Percentiles rank a stretch among this genome's conserved stretches.
phyloP scores from a whole-genome alignment of 1,140 invertebrate genomes.

The Sinella curviseta region DNA sequence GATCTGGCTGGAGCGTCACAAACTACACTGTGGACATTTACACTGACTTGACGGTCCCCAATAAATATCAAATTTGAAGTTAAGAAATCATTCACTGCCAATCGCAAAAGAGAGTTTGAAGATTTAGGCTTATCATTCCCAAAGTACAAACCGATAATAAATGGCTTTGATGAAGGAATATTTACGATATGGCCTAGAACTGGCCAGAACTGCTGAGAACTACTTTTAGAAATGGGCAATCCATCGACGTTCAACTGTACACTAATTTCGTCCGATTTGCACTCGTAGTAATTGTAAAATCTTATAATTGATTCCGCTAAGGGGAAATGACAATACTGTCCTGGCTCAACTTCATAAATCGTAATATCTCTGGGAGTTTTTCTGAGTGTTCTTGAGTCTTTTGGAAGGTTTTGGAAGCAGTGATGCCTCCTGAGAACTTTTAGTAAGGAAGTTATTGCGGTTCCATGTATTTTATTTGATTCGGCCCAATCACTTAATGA shows the following conservation, averaged over 20 bases:
- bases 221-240: constrained; percentile 16
- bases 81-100: neutral
- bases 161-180: neutral
- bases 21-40: neutral
- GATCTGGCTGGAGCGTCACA: constrained; percentile 20
- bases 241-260: constrained; percentile 18
- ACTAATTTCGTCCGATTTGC: neutral
- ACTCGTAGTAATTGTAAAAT: no score
- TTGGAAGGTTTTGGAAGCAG: neutral
- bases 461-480: neutral
- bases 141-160: neutral
- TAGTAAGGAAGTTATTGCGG: neutral
- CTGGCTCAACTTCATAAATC: neutral
- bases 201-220: constrained; percentile 19
- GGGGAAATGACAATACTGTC: constrained; percentile 4
- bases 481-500: no score
- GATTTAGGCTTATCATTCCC: neutral
- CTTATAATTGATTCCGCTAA: neutral
- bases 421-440: neutral
- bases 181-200: neutral
- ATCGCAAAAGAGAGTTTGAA: neutral
- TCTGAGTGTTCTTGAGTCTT: neutral
- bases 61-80: neutral
- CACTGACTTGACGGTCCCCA: neutral
- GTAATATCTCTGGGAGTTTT: neutral